phyloP scores from a whole-genome alignment of 2,113 vertebrate species.

The Anguilla japonica region DNA sequence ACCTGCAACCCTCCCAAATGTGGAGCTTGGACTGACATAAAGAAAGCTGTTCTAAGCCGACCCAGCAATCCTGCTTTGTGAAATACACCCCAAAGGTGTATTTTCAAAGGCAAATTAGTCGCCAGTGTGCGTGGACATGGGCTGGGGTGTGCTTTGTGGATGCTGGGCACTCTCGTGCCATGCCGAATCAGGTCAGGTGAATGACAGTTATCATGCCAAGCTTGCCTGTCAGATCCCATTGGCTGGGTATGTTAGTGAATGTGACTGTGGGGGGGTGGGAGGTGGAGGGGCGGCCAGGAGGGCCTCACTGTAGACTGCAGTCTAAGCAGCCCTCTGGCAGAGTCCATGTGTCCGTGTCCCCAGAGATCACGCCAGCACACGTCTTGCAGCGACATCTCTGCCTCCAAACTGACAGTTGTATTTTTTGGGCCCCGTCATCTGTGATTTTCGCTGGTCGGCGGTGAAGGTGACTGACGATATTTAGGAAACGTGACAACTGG shows the following conservation, averaged over 20 bases:
- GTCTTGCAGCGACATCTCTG: background rate
- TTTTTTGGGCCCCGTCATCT: too few species aligned
- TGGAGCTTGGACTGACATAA: too few species aligned
- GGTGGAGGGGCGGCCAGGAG: too few species aligned
- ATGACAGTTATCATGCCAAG: background rate
- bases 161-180: background rate
- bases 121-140: background rate
- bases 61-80: too few species aligned
- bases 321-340: background rate
- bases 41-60: too few species aligned
- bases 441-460: background rate
- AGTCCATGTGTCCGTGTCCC: background rate
- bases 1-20: too few species aligned
- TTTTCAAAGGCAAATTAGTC: background rate
- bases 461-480: background rate
- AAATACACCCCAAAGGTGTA: too few species aligned
- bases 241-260: background rate
- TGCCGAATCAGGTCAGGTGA: background rate
- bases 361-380: background rate
- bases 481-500: background rate
- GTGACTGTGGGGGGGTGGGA: background rate
- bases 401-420: too few species aligned
- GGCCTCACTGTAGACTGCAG: background rate
- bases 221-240: constrained; percentile 9
- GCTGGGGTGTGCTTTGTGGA: background rate